phyloP scores from a whole-genome alignment of 2,113 vertebrate species.

The Myocastor coypus region DNA sequence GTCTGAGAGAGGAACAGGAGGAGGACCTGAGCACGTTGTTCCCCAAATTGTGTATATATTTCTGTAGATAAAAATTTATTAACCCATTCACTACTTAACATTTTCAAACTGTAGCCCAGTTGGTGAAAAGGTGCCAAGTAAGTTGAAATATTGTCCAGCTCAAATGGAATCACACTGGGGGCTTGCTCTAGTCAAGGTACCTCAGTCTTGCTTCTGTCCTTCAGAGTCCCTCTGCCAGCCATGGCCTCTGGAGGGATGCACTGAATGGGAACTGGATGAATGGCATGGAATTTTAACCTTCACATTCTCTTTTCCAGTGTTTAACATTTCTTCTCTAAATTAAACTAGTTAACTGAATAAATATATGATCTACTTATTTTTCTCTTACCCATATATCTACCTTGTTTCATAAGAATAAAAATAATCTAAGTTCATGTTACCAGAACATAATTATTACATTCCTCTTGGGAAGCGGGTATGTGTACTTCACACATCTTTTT shows the following conservation, averaged over 20 bases:
- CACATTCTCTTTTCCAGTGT: slow-evolving; percentile 15
- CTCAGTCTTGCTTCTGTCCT: slow-evolving; percentile 47
- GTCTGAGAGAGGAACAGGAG: too few relatives aligned
- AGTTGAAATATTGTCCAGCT: slow-evolving; percentile 42
- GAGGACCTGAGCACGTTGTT: too few relatives aligned
- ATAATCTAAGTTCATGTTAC: neutral
- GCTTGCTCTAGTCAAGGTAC: slow-evolving; percentile 4
- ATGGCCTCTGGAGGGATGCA: slow-evolving; percentile 3
- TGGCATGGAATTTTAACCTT: slow-evolving; percentile 31
- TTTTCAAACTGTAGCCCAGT: neutral
- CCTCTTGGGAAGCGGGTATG: neutral
- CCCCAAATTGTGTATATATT: slow-evolving; percentile 22
- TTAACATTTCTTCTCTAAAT: slow-evolving; percentile 48
- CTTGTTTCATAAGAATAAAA: slow-evolving; percentile 46
- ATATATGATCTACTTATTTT: slow-evolving; percentile 33
- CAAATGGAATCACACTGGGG: neutral
- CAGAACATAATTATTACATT: neutral
- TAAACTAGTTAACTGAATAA: slow-evolving; percentile 45
- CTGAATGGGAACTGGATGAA: slow-evolving; percentile 26
- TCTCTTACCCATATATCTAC: neutral
- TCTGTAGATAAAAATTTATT: slow-evolving; percentile 60
- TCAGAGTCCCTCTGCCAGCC: neutral
- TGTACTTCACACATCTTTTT: neutral
- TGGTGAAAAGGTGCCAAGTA: slow-evolving; percentile 31
- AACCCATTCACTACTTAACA: slow-evolving; percentile 18